A percentile compares a stretch with the other conserved stretches of the same genome.
These are phyloP conservation scores for Acronicta aceris DNA, from an alignment of 2,888 invertebrate species.

Conservation along the genomic window DNA sequence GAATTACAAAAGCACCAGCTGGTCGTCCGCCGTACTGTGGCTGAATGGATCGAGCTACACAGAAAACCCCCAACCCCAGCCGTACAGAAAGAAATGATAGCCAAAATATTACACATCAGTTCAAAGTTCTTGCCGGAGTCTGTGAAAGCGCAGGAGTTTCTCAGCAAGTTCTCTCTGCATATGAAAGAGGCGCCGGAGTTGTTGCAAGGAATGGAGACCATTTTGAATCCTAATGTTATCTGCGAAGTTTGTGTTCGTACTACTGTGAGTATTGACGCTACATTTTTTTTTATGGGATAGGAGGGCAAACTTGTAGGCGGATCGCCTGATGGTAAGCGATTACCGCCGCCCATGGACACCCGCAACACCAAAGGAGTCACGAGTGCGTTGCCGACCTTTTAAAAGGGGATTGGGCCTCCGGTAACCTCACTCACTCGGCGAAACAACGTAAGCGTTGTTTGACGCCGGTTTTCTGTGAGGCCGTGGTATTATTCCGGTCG, in stretches of 20 bases:
- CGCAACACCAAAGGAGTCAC: too few relatives aligned
- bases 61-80: slow-evolving; percentile 91
- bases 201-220: slow-evolving; percentile 94
- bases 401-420: too few relatives aligned
- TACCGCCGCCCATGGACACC: too few relatives aligned
- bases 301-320: too few relatives aligned
- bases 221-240: slow-evolving; percentile 96
- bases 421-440: too few relatives aligned
- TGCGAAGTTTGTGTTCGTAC: slow-evolving; percentile 98
- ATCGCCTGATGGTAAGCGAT: too few relatives aligned
- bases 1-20: slow-evolving; percentile 97
- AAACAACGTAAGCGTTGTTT: too few relatives aligned
- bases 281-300: too few relatives aligned
- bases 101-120: slow-evolving; percentile 91
- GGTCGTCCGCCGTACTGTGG: slow-evolving; percentile 94
- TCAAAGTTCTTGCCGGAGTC: slow-evolving; percentile 96
- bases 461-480: too few relatives aligned
- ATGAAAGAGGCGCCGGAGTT: slow-evolving; percentile 92
- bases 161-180: slow-evolving; percentile 94
- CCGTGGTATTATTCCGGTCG: too few relatives aligned
- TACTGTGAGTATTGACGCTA: slow-evolving; percentile 89
- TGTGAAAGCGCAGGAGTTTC: slow-evolving; percentile 96
- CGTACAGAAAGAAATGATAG: slow-evolving; percentile 92
- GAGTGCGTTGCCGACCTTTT: too few relatives aligned
- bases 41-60: slow-evolving; percentile 96